These are phyloP conservation scores for Lacerta viridis DNA, from an alignment of 2,797 vertebrate genomes.

Conservation along the genomic window DNA sequence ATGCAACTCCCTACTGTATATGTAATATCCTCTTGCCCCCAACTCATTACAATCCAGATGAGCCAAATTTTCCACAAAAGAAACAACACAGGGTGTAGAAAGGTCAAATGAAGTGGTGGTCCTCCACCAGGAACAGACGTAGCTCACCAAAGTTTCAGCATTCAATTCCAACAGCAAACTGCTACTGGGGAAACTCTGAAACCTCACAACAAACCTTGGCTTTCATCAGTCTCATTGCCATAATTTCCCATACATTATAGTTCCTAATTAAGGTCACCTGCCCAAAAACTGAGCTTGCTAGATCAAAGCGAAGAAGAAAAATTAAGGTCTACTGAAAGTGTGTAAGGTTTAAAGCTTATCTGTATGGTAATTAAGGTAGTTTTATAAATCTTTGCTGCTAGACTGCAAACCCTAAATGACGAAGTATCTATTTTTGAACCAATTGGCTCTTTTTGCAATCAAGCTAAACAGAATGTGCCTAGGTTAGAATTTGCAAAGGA, in stretches of 20 bases:
- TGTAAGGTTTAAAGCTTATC: background rate
- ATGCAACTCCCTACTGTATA: background rate
- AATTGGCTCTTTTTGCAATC: background rate
- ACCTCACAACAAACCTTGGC: background rate
- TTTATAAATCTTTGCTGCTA: background rate
- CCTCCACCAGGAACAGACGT: background rate
- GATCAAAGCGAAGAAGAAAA: conserved; percentile 3
- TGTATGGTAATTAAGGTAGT: background rate
- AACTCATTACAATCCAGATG: background rate
- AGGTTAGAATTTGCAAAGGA: background rate
- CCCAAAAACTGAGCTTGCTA: background rate
- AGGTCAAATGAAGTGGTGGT: background rate
- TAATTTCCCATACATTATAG: background rate
- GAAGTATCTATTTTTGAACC: background rate
- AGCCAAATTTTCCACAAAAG: background rate
- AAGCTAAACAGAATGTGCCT: background rate
- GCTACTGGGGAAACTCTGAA: background rate
- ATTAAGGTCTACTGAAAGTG: background rate
- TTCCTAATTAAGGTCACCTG: background rate
- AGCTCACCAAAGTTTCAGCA: background rate
- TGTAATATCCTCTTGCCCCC: background rate
- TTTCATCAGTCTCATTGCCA: background rate
- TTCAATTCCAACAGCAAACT: background rate
- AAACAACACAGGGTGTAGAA: background rate
- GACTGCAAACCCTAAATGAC: background rate